phyloP scores from a whole-genome alignment of 2,888 invertebrate species.

The Chesias legatella region DNA sequence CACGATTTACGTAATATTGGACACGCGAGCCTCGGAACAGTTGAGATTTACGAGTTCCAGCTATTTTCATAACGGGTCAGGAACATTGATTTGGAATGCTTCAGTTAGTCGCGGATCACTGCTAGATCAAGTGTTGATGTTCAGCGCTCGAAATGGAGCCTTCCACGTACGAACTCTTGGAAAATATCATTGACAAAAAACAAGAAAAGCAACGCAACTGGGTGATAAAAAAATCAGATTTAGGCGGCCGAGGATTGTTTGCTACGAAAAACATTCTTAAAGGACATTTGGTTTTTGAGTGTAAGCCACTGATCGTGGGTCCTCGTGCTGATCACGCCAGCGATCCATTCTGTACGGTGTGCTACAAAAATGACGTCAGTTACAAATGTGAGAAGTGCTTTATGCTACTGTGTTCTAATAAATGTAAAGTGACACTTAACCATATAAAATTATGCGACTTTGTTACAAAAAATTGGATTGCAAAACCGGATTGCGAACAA shows the following conservation, averaged over 20 bases:
- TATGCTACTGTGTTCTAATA: conserved; percentile 82
- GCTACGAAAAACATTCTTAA: conserved; percentile 81
- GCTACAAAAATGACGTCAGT: conserved; percentile 71
- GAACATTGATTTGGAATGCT: conserved; percentile 41
- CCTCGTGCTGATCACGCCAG: conserved; percentile 78
- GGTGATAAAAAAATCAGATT: conserved; percentile 77
- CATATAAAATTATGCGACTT: conserved; percentile 84
- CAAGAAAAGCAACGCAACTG: conserved; percentile 52
- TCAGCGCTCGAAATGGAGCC: conserved; percentile 34
- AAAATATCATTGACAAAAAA: conserved; percentile 27
- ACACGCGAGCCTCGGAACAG: conserved; percentile 55
- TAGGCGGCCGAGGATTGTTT: conserved; percentile 86
- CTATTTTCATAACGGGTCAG: conserved; percentile 72
- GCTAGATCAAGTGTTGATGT: conserved; percentile 31
- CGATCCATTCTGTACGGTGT: conserved; percentile 82
- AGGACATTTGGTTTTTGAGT: conserved; percentile 84
- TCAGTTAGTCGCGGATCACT: conserved; percentile 53
- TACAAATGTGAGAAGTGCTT: conserved; percentile 82
- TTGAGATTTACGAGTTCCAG: conserved; percentile 60
- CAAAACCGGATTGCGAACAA: conserved; percentile 34
- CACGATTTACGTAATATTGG: conserved; percentile 57
- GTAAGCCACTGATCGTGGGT: conserved; percentile 84
- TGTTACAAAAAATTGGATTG: conserved; percentile 73
- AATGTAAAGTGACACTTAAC: conserved; percentile 75
- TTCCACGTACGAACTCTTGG: conserved; percentile 23